These are phyloP conservation scores for Perizoma flavofasciatum DNA, from an alignment of 2,888 invertebrate genomes.

Conservation along the genomic window DNA sequence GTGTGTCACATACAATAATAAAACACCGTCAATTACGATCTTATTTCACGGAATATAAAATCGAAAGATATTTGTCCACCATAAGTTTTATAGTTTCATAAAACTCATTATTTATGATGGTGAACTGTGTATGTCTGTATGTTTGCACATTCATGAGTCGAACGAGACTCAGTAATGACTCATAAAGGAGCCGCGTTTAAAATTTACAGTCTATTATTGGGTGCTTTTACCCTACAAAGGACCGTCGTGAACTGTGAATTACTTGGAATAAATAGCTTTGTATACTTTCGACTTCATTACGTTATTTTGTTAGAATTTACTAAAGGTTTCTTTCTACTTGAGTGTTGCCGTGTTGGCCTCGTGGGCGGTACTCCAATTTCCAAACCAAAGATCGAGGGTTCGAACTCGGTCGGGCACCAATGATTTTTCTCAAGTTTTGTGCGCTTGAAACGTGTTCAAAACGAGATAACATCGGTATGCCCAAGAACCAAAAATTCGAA, in stretches of 20 bases:
- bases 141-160: constrained; percentile 64
- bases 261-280: constrained; percentile 24
- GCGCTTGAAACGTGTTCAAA: no score
- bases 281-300: constrained; percentile 5
- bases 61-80: constrained; percentile 50
- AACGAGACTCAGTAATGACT: constrained; percentile 53
- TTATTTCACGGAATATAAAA: constrained; percentile 37
- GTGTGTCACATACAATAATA: constrained; percentile 22
- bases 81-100: constrained; percentile 60
- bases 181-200: constrained; percentile 57
- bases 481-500: no score
- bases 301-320: constrained; percentile 4
- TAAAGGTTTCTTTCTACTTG: background rate
- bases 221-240: constrained; percentile 48
- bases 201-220: constrained; percentile 49
- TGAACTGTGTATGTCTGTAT: constrained; percentile 39
- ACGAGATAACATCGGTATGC: no score
- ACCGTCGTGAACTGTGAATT: constrained; percentile 21
- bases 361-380: no score
- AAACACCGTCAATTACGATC: constrained; percentile 28
- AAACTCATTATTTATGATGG: constrained; percentile 58
- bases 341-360: no score
- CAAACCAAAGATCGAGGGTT: no score
- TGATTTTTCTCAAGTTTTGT: no score
- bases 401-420: no score